phyloP scores from a whole-genome alignment of 2,113 vertebrate species.

The Galeopterus variegatus region DNA sequence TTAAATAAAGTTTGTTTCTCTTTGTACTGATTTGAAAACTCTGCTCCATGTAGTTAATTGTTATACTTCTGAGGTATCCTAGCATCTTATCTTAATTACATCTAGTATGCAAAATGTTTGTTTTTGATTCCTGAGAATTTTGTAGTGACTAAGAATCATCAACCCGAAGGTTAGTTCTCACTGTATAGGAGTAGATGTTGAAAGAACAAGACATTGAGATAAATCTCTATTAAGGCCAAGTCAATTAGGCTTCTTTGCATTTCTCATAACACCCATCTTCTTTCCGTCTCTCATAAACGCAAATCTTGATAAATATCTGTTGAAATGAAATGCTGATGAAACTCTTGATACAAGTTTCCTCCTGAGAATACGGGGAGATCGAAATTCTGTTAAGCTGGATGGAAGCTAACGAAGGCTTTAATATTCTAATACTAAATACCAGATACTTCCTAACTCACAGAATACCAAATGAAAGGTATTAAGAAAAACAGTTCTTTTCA shows the following conservation, averaged over 20 bases:
- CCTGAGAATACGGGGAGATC: background rate
- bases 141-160: background rate
- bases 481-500: conserved; percentile 40
- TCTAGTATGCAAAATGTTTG: background rate
- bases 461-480: background rate
- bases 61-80: background rate
- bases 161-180: background rate
- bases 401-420: background rate
- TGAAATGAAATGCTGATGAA: conserved; percentile 12
- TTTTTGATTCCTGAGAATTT: background rate
- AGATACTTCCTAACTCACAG: background rate
- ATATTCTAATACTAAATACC: conserved; percentile 19
- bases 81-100: conserved; percentile 49
- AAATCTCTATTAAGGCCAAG: background rate
- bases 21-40: conserved; percentile 33
- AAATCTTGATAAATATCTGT: background rate
- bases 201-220: background rate
- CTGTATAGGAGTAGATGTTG: background rate
- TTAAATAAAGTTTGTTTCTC: conserved; percentile 29
- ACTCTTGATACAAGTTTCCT: background rate
- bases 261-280: background rate
- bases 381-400: conserved; percentile 25
- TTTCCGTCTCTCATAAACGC: background rate
- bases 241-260: background rate
- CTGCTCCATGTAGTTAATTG: background rate